Percentiles rank a stretch among this genome's conserved stretches.
phyloP scores from a whole-genome alignment of 2,797 vertebrate species.

The Okamejei kenojei region DNA sequence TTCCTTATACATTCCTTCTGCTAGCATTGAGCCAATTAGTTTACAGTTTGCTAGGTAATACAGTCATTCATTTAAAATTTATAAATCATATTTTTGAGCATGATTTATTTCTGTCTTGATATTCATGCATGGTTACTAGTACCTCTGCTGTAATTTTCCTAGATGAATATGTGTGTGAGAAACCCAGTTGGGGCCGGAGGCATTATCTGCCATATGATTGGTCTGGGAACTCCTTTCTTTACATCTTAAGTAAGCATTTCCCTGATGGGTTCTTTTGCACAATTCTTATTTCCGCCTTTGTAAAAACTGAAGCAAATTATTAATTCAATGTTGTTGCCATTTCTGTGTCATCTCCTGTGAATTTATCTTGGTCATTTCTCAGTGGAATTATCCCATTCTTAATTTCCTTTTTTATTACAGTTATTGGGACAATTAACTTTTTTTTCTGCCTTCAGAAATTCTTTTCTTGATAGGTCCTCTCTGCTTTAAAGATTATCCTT shows the following conservation, averaged over 20 bases:
- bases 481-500: background rate
- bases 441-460: background rate
- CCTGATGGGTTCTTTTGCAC: background rate
- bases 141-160: background rate
- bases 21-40: background rate
- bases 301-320: background rate
- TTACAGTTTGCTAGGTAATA: background rate
- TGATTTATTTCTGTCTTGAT: background rate
- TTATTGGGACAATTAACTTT: background rate
- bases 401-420: background rate
- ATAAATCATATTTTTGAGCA: background rate
- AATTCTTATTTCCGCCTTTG: background rate
- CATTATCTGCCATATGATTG: background rate
- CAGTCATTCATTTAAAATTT: background rate
- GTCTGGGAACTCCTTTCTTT: background rate
- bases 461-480: background rate
- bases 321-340: background rate
- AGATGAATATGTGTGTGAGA: background rate
- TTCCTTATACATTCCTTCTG: background rate
- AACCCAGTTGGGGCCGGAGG: background rate
- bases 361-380: background rate
- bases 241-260: background rate
- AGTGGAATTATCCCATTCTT: background rate
- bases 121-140: background rate
- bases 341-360: background rate